A percentile compares a stretch with the other conserved stretches of the same genome.
These are phyloP conservation scores for Melitaea cinxia DNA, from an alignment of 1,140 invertebrate genomes.

Conservation along the genomic window DNA sequence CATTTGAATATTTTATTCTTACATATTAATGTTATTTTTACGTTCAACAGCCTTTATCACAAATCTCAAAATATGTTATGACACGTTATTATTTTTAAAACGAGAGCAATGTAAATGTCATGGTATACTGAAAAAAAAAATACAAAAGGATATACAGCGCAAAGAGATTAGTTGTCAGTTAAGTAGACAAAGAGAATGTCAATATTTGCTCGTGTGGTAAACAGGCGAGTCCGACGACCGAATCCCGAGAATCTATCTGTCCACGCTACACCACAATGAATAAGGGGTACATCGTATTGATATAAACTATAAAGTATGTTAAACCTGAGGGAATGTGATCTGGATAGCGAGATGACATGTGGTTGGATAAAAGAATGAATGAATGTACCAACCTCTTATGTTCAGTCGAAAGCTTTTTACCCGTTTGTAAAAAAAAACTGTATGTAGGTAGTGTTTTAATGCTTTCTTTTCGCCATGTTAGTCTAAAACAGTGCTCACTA, in stretches of 20 bases:
- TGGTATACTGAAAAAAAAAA: background rate
- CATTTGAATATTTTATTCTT: background rate
- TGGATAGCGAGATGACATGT: too few species aligned
- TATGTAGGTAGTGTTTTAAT: too few species aligned
- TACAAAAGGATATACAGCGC: slow-evolving; percentile 59
- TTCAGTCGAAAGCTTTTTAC: too few species aligned
- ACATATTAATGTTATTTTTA: background rate
- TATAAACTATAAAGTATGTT: too few species aligned
- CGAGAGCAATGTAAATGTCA: slow-evolving; percentile 21
- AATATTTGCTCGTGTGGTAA: slow-evolving; percentile 71
- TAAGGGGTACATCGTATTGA: background rate
- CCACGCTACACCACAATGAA: slow-evolving; percentile 4
- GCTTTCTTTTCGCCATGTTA: too few species aligned
- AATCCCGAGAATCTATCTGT: slow-evolving; percentile 60
- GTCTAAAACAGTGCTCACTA: too few species aligned
- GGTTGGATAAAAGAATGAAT: too few species aligned
- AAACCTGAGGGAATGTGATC: too few species aligned
- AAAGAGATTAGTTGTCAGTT: slow-evolving; percentile 70
- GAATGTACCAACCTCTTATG: too few species aligned
- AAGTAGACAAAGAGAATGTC: slow-evolving; percentile 72
- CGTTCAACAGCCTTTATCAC: background rate
- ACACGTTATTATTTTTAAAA: background rate
- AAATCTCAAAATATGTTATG: background rate
- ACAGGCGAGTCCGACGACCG: slow-evolving; percentile 52
- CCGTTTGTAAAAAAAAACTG: too few species aligned